These are phyloP conservation scores for Semaprochilodus insignis DNA, from an alignment of 2,797 vertebrate genomes.

Conservation along the genomic window DNA sequence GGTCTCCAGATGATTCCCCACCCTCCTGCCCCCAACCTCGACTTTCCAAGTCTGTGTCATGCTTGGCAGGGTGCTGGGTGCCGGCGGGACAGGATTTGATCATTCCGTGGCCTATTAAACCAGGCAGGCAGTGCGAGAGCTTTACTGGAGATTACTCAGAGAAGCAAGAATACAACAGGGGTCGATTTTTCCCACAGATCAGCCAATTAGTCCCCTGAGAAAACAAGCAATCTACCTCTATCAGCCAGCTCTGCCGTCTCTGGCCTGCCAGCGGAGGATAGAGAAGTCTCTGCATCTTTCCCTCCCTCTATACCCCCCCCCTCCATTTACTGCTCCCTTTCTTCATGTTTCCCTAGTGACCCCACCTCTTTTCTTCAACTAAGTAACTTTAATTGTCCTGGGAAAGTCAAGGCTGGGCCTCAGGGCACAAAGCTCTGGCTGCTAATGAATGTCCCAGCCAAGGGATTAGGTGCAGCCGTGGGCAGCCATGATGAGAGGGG, in stretches of 20 bases:
- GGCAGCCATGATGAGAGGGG: constrained; percentile 82
- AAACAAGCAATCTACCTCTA: constrained; percentile 76
- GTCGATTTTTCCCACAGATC: constrained; percentile 83
- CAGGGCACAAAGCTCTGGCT: constrained; percentile 84
- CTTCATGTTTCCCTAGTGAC: constrained; percentile 71
- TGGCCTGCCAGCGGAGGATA: constrained; percentile 63
- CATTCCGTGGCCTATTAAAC: constrained; percentile 71
- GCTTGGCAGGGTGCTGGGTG: constrained; percentile 67
- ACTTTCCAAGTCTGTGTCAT: constrained; percentile 58
- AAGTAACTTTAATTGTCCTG: constrained; percentile 98
- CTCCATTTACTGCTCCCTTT: constrained; percentile 54
- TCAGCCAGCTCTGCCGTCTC: constrained; percentile 63
- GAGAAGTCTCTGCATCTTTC: constrained; percentile 32
- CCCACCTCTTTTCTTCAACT: constrained; percentile 78
- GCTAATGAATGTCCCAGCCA: constrained; percentile 91
- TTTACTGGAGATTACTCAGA: constrained; percentile 77
- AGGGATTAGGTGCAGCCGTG: constrained; percentile 87
- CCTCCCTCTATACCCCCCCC: constrained; percentile 21
- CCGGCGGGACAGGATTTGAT: constrained; percentile 68
- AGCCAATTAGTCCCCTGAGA: constrained; percentile 78
- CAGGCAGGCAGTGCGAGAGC: constrained; percentile 72
- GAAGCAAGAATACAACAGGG: constrained; percentile 72
- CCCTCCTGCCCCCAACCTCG: constrained; percentile 15
- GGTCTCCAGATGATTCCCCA: neutral
- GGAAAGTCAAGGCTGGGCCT: constrained; percentile 88